Conservation (phyloP, 2,113 vertebrate genomes). For the Bungarus multicinctus region DNA sequence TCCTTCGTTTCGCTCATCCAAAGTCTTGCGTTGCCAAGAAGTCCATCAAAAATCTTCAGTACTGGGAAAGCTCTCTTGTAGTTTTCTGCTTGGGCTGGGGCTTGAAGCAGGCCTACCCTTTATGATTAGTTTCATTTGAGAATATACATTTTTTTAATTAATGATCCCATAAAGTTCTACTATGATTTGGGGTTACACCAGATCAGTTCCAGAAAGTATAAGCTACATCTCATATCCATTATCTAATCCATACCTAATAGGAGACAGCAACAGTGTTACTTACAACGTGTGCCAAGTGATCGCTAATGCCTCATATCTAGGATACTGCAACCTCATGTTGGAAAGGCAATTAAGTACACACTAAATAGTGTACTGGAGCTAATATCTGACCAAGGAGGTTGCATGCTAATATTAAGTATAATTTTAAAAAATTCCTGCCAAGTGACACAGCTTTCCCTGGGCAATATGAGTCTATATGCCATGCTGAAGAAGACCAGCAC, state of each 20-base stretch:
- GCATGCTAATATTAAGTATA: not conserved
- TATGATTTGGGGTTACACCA: not conserved
- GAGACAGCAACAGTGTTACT: not conserved
- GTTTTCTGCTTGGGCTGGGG: not conserved
- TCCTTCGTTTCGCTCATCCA: not conserved
- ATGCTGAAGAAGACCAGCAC: not conserved
- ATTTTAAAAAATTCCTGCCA: not conserved
- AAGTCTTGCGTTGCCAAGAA: not conserved
- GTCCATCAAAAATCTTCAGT: not conserved
- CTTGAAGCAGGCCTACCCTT: not conserved
- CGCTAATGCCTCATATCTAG: not conserved
- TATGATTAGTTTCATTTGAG: not conserved
- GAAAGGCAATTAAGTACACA: not conserved
- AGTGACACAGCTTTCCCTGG: not conserved
- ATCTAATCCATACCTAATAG: not conserved
- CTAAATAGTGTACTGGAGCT: not conserved
- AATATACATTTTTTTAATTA: not conserved
- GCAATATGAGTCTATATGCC: not conserved
- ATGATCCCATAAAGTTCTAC: not conserved
- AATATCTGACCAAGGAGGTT: not conserved
- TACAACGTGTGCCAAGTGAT: not conserved
- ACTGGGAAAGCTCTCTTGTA: not conserved
- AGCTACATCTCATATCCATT: not conserved
- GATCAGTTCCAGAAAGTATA: not conserved
- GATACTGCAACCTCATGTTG: not conserved